These are phyloP conservation scores for Ridgeia piscesae DNA, from an alignment of 1,140 invertebrate species.

Conservation along the genomic window DNA sequence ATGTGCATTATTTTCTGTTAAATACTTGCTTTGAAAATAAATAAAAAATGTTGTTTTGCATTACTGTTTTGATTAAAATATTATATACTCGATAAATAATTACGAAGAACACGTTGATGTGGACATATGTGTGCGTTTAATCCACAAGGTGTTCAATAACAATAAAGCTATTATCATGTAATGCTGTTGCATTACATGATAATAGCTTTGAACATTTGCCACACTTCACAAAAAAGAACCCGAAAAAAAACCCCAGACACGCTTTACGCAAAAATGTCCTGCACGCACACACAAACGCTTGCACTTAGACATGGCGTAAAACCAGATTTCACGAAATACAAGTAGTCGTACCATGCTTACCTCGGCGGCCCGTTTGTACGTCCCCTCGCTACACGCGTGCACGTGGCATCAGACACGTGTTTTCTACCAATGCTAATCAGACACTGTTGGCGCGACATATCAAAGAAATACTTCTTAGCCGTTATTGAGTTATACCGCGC, in stretches of 20 bases:
- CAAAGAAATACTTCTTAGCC: not conserved
- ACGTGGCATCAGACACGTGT: not conserved
- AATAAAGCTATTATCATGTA: no score
- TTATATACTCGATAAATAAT: no score
- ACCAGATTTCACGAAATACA: not conserved
- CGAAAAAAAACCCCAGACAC: slow-evolving; percentile 33
- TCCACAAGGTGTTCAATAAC: no score
- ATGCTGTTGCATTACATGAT: no score
- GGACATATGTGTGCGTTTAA: not conserved
- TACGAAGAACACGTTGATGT: not conserved
- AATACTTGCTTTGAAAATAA: no score
- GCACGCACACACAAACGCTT: slow-evolving; percentile 32
- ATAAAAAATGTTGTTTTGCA: no score
- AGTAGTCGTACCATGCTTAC: not conserved
- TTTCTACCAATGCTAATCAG: not conserved
- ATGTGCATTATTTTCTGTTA: no score
- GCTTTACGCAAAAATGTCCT: slow-evolving; percentile 33
- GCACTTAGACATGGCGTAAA: slow-evolving; percentile 38
- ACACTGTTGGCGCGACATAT: not conserved
- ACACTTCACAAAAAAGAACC: no score
- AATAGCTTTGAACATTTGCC: no score
- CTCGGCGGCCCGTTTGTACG: not conserved
- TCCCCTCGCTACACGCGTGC: not conserved
- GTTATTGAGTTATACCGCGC: not conserved
- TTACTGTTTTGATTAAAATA: no score